Evolutionary conservation across 2,113 vertebrate species (phyloP).

Genomic region (Strix uralensis): DNA sequence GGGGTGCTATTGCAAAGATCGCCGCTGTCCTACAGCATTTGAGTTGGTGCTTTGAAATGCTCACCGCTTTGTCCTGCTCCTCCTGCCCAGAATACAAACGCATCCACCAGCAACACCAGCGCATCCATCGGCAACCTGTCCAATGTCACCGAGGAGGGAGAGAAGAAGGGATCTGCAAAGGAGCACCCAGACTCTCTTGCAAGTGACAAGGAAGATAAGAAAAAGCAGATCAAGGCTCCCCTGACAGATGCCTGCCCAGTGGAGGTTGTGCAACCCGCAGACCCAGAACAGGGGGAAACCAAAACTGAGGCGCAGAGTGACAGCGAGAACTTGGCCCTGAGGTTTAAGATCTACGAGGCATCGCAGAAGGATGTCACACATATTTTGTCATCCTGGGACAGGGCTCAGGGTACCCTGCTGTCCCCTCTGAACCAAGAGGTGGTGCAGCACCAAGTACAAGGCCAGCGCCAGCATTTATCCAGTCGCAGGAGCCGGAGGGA

Average conservation of each 20-base stretch:
- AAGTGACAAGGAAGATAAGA: slow-evolving; percentile 55
- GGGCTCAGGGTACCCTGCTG: slow-evolving; percentile 67
- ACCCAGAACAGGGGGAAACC: slow-evolving; percentile 22
- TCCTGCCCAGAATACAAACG: not conserved
- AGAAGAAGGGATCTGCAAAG: slow-evolving; percentile 45
- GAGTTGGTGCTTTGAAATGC: not conserved
- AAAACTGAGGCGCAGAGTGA: slow-evolving; percentile 49
- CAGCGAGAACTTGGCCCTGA: slow-evolving; percentile 60
- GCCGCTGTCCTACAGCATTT: not conserved
- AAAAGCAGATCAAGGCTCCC: slow-evolving; percentile 21
- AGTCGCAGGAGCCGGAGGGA: slow-evolving; percentile 72
- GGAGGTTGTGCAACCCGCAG: not conserved
- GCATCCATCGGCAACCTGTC: not conserved
- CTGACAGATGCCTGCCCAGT: not conserved
- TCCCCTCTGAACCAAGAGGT: slow-evolving; percentile 50
- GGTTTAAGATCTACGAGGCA: slow-evolving; percentile 78
- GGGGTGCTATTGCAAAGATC: not conserved
- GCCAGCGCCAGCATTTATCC: slow-evolving; percentile 64
- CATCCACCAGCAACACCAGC: not conserved
- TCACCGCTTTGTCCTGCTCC: not conserved
- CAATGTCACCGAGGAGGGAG: not conserved
- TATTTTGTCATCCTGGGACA: slow-evolving; percentile 83
- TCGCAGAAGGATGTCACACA: slow-evolving; percentile 64
- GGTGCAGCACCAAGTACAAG: slow-evolving; percentile 22
- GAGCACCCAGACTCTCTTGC: slow-evolving; percentile 45